Conservation (phyloP, 35 echinoderm and acorn worm species). For the Chiridota heheva region DNA sequence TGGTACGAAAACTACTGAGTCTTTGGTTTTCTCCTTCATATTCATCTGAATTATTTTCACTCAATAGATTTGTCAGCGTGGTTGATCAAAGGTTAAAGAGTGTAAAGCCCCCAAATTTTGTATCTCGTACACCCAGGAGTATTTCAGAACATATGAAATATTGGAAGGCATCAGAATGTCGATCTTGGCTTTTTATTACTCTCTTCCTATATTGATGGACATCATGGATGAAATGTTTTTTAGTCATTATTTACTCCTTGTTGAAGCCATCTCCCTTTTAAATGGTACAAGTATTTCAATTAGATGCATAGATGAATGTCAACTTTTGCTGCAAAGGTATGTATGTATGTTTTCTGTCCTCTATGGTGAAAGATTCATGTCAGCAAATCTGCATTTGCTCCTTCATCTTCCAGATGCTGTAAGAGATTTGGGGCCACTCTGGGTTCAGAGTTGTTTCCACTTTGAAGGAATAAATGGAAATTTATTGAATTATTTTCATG, state of each 20-base stretch:
- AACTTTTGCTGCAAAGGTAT: background rate
- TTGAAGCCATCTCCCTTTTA: background rate
- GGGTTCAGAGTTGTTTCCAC: conserved; percentile 7
- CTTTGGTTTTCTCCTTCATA: conserved; percentile 31
- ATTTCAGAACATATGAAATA: conserved; percentile 32
- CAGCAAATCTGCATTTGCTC: conserved; percentile 1
- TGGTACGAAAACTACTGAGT: conserved; percentile 22
- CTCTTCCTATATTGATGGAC: conserved; percentile 19
- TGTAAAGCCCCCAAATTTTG: conserved; percentile 47
- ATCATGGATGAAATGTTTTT: conserved; percentile 18
- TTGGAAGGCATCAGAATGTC: conserved; percentile 52
- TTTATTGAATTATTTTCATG: conserved; percentile 10
- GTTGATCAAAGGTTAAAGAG: conserved; percentile 45
- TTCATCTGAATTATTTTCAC: conserved; percentile 11
- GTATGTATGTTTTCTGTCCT: background rate
- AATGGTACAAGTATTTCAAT: conserved; percentile 3
- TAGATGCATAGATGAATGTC: background rate
- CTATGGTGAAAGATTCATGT: background rate
- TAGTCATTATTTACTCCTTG: conserved; percentile 28
- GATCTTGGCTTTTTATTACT: conserved; percentile 57
- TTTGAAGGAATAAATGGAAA: conserved; percentile 7
- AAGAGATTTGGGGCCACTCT: conserved; percentile 3
- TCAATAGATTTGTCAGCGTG: background rate
- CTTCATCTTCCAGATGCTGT: conserved; percentile 10
- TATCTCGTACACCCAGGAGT: conserved; percentile 20